A percentile compares a stretch with the other conserved stretches of the same genome.
These are phyloP conservation scores for Brachionichthys hirsutus DNA, from an alignment of 2,113 vertebrate species.

Conservation along the genomic window DNA sequence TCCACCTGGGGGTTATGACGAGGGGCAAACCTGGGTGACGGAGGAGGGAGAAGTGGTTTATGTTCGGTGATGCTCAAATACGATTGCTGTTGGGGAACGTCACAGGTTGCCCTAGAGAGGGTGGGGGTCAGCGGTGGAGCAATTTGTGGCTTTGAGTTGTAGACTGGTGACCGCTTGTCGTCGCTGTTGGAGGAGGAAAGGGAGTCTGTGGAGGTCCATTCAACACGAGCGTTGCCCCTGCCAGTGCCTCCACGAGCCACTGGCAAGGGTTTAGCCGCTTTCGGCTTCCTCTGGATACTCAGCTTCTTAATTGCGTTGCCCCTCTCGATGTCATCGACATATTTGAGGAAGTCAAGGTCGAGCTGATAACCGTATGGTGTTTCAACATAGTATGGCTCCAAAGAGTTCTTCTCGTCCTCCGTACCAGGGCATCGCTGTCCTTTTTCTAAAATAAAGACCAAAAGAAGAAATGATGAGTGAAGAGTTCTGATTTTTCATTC, in stretches of 20 bases:
- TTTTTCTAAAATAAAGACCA: slow-evolving; percentile 77
- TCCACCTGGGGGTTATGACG: slow-evolving; percentile 92
- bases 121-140: slow-evolving; percentile 52
- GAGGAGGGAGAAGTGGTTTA: slow-evolving; percentile 83
- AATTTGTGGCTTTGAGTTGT: slow-evolving; percentile 71
- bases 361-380: slow-evolving; percentile 97
- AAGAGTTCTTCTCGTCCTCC: slow-evolving; percentile 82
- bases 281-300: slow-evolving; percentile 87
- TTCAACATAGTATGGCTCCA: slow-evolving; percentile 90
- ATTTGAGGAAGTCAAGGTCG: slow-evolving; percentile 97
- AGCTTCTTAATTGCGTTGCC: slow-evolving; percentile 95
- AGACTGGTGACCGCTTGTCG: slow-evolving; percentile 84
- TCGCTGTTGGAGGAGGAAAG: slow-evolving; percentile 93
- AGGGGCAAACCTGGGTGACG: slow-evolving; percentile 82
- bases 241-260: slow-evolving; percentile 65
- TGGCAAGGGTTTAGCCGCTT: slow-evolving; percentile 65
- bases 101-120: slow-evolving; percentile 69
- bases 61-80: slow-evolving; percentile 78
- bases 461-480: neutral
- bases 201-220: slow-evolving; percentile 93
- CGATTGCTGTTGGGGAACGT: slow-evolving; percentile 71
- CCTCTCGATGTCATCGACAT: slow-evolving; percentile 96
- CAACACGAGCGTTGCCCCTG: slow-evolving; percentile 67
- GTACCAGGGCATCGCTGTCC: slow-evolving; percentile 77
- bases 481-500: too few relatives aligned